Conservation (phyloP, 2,888 invertebrate genomes). For the Steinernema hermaphroditum region DNA sequence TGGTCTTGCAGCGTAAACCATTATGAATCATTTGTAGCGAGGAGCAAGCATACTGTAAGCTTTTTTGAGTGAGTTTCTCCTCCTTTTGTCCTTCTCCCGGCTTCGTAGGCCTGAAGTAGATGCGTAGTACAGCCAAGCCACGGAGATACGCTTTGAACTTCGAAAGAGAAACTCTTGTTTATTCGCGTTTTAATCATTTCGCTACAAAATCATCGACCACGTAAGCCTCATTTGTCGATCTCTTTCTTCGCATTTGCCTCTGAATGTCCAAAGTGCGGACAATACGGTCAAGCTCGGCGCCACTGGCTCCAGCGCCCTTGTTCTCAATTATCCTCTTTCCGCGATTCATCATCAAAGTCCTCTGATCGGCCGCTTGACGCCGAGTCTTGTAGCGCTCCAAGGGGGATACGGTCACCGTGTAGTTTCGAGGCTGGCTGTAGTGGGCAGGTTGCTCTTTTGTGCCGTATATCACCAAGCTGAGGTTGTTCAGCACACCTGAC, state of each 20-base stretch:
- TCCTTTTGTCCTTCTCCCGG: no score
- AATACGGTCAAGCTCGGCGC: not conserved
- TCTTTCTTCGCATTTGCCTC: not conserved
- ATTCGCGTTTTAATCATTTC: not conserved
- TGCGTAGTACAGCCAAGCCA: no score
- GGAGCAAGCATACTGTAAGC: no score
- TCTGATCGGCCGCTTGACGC: not conserved
- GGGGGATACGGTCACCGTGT: conserved; percentile 31
- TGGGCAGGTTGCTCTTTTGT: conserved; percentile 45
- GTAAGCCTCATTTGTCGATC: not conserved
- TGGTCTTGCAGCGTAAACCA: no score
- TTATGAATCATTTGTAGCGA: no score
- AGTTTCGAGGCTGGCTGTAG: conserved; percentile 35
- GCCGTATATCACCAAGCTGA: conserved; percentile 44
- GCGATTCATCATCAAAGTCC: not conserved
- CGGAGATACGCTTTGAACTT: no score
- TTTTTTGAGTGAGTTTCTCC: no score
- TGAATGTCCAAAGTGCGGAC: conserved; percentile 17
- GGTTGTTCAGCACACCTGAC: conserved; percentile 38
- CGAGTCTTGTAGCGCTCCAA: conserved; percentile 5
- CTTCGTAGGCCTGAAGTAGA: no score
- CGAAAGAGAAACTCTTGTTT: no score
- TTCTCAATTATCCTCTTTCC: not conserved
- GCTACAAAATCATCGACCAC: not conserved
- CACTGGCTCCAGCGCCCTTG: not conserved